Evolutionary conservation across 2,113 vertebrate genomes (phyloP), one percentile per base, ranked within the genome.

Genomic region (Proteles cristata): DNA sequence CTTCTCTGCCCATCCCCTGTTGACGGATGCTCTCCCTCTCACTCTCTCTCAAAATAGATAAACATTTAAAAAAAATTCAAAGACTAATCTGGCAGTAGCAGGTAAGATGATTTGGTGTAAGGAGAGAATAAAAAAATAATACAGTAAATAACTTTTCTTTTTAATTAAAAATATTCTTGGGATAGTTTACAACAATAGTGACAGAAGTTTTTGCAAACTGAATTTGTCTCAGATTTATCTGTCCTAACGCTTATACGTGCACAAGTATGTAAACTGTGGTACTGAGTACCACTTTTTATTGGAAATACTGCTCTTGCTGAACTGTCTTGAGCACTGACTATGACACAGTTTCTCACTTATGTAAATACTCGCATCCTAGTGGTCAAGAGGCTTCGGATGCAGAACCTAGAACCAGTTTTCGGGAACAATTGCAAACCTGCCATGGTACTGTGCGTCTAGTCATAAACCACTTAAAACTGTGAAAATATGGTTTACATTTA

Each of bases 211-310:
- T 98, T 96, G 98, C 98, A 96, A 95, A 87, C 90, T 88, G 93
- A 97, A 94, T 98, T 99, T 98, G 98, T 98, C 99, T 99, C 98
- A 93, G 95, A 98, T 98, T 96, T 97, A 97, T 98, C 97, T 98
- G 96, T 97, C 98, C 96, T 97, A 73, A 97, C 90, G 98, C 98
- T 98, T 98, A 96, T 97, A 96, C 99, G 99, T 99, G 98, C 99
- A 99, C 99, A 99, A 97, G 85, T 98, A 97, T 97, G 98, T 98
- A 96, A 98, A 97, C 96, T 96, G 61, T 88, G 98, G 96, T 98
- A 97, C 97, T 97, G 95, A 98, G 98, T 98, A 98, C 98, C 98
- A 93, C 97, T 98, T 91, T 97, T 89, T 93, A 96, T 96, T 86
- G 88, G 96, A 95, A 92, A 97, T 96, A 94, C 88, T 98, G 97